A percentile compares a stretch with the other conserved stretches of the same genome.
phyloP scores from a whole-genome alignment of 2,888 invertebrate genomes.

The Nephrotoma appendiculata region DNA sequence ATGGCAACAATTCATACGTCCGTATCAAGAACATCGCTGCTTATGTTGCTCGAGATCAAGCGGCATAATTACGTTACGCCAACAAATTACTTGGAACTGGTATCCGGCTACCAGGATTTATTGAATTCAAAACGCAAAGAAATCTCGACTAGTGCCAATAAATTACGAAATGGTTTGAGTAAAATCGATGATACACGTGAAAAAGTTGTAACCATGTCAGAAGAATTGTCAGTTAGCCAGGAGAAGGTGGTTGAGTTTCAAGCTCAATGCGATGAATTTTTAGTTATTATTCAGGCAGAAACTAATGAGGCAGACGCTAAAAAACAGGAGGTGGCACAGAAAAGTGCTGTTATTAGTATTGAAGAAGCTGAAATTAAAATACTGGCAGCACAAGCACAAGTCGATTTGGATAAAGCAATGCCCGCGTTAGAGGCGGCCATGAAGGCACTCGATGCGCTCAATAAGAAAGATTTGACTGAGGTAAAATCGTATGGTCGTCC shows the following conservation, averaged over 20 bases:
- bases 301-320: constrained; percentile 72
- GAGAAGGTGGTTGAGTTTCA: constrained; percentile 61
- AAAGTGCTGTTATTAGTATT: constrained; percentile 57
- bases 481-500: constrained; percentile 82
- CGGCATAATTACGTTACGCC: constrained; percentile 80
- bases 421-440: constrained; percentile 78
- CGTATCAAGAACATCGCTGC: constrained; percentile 53
- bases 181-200: constrained; percentile 77
- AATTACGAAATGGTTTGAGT: constrained; percentile 64
- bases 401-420: constrained; percentile 72
- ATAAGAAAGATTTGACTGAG: constrained; percentile 78
- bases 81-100: constrained; percentile 73
- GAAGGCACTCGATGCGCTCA: constrained; percentile 57
- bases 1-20: constrained; percentile 74
- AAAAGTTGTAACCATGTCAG: constrained; percentile 71
- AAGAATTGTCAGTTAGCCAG: constrained; percentile 60
- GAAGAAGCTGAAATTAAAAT: constrained; percentile 71
- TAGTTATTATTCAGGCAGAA: constrained; percentile 67
- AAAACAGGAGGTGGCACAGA: constrained; percentile 55
- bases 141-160: constrained; percentile 58
- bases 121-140: constrained; percentile 54
- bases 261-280: constrained; percentile 71
- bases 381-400: constrained; percentile 66
- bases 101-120: constrained; percentile 67
- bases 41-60: constrained; percentile 64